Percentiles rank a stretch among this genome's conserved stretches.
Conservation (phyloP, 2,888 invertebrate species). For the Orgyia antiqua region DNA sequence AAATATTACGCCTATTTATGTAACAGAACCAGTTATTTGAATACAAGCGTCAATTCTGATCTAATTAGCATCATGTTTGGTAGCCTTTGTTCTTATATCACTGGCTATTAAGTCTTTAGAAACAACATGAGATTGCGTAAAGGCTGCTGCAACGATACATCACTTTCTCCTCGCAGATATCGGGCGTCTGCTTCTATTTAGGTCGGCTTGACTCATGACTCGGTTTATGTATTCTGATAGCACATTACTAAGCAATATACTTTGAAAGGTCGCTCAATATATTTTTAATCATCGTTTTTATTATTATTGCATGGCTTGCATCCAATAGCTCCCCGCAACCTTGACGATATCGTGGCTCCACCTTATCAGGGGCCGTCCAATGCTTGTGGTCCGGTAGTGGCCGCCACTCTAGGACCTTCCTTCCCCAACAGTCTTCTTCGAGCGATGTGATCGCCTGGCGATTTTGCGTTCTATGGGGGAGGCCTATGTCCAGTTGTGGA, state of each 20-base stretch:
- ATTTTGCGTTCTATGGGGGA: too few species aligned
- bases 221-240: conserved; percentile 58
- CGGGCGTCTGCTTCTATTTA: conserved; percentile 49
- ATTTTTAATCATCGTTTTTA: too few species aligned
- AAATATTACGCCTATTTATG: conserved; percentile 1
- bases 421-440: too few species aligned
- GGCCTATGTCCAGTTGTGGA: too few species aligned
- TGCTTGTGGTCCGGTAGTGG: too few species aligned
- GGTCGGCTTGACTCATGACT: conserved; percentile 56
- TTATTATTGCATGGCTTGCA: too few species aligned
- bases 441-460: too few species aligned
- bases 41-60: conserved; percentile 28
- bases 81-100: conserved; percentile 39
- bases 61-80: conserved; percentile 36
- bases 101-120: conserved; percentile 25
- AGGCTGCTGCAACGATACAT: conserved; percentile 52
- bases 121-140: conserved; percentile 49
- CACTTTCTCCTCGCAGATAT: conserved; percentile 67
- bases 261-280: conserved; percentile 46
- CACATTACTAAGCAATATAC: conserved; percentile 39
- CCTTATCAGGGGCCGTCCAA: too few species aligned
- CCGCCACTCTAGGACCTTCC: too few species aligned
- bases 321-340: too few species aligned
- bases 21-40: conserved; percentile 7
- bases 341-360: too few species aligned